Percentiles rank a stretch among this genome's conserved stretches.
Conservation (phyloP, 2,888 invertebrate species). For the Oscheius sp. region DNA sequence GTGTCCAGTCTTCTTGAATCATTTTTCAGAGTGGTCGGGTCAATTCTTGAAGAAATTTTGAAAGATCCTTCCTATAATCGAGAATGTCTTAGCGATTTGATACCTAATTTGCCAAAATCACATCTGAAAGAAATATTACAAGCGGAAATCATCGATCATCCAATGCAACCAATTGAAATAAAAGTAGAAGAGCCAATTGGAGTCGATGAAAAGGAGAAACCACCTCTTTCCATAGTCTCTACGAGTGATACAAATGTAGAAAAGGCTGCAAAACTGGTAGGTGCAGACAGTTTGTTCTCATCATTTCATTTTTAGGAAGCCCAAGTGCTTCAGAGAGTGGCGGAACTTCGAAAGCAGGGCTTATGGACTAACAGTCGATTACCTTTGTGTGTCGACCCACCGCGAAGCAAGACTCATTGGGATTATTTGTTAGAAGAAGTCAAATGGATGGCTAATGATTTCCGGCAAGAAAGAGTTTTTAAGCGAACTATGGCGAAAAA, state of each 20-base stretch:
- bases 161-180: conserved; percentile 43
- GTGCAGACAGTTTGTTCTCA: neutral
- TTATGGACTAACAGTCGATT: conserved; percentile 82
- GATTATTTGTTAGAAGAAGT: conserved; percentile 95
- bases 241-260: conserved; percentile 40
- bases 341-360: conserved; percentile 90
- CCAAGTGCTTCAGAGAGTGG: conserved; percentile 88
- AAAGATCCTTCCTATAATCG: neutral
- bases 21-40: neutral
- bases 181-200: conserved; percentile 36
- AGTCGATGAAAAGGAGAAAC: neutral
- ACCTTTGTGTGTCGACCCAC: conserved; percentile 81
- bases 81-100: neutral
- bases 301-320: conserved; percentile 79
- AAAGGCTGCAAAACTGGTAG: conserved; percentile 43
- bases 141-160: neutral
- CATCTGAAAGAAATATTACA: neutral
- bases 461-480: conserved; percentile 96
- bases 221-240: neutral
- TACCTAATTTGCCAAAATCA: neutral
- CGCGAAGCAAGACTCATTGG: conserved; percentile 92
- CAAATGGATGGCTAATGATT: conserved; percentile 97
- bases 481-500: conserved; percentile 77
- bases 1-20: neutral
- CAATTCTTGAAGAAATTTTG: neutral